Evolutionary conservation across 2,888 invertebrate species (phyloP), one percentile per base, ranked within the genome.

Genomic region (Scrobipalpa atriplicella): DNA sequence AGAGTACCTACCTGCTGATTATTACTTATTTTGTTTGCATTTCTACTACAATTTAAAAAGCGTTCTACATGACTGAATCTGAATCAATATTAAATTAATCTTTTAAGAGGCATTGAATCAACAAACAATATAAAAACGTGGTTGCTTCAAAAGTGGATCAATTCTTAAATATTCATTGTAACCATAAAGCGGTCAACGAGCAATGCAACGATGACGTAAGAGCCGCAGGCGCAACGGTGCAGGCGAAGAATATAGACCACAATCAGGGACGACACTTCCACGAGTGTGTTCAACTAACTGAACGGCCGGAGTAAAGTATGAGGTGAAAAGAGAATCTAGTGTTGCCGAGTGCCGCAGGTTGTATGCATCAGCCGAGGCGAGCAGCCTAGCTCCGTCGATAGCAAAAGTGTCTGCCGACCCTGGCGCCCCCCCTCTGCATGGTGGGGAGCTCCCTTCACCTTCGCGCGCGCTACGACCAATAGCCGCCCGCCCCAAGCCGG

Each of bases 321-420:
- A n/a, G 10, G 58, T 21, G 19, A 16, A 8, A 7, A 8, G 9
- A 54, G 58, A 58, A 58, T 38, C 58, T 58, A 16, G 58, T 58
- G 38, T 58, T 58, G 29, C 58, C n/a, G 47, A 47, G n/a, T 58
- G 62, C 10, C 67, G 63, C 63, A 19, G 36, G 62, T 38, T 18
- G 11, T 9, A 56, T 38, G 64, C 38, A 54, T 83, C 82, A 76
- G 80, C 74, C 79, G 79, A 81, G 62, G 41, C 41, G 62, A 62
- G 43, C 43, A 62, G 62, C 62, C 64, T 64, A 83, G 81, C 76
- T 80, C 74, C 76, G 79, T 78, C 88, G 91, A 90, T 85, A 90
- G 90, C 91, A 90, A 90, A 89, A 92, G 92, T 90, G 90, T 89
- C 86, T 85, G 85, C 73, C 91, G 92, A 92, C 92, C 92, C 90